Percentiles rank a stretch among this genome's conserved stretches.
Conservation (phyloP, 92 coral and sea anemone genomes). For the Metridium senile region DNA sequence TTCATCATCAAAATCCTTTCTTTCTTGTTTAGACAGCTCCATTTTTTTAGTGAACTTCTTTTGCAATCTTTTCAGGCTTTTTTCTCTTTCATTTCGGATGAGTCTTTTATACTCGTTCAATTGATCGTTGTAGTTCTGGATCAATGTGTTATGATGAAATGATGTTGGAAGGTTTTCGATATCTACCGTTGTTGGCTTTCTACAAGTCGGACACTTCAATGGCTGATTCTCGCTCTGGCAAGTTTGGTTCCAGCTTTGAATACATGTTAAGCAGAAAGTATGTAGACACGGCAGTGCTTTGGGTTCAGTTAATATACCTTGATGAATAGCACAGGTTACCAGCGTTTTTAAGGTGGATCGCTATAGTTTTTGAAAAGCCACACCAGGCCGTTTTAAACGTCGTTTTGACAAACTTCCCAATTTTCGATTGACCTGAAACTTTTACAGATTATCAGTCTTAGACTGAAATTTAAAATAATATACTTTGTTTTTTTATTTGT, state of each 20-base stretch:
- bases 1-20: neutral
- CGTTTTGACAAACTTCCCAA: too few relatives aligned
- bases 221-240: neutral
- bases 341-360: neutral
- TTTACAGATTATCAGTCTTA: too few relatives aligned
- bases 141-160: slow-evolving; percentile 5
- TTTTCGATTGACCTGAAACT: too few relatives aligned
- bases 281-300: slow-evolving; percentile 18
- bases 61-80: neutral
- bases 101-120: neutral
- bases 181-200: neutral
- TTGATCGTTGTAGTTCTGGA: neutral
- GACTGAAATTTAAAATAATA: too few relatives aligned
- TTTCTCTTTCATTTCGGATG: neutral
- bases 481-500: too few relatives aligned
- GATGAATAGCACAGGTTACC: neutral
- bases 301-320: neutral
- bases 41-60: neutral
- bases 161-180: slow-evolving; percentile 8
- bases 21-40: neutral
- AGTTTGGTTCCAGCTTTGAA: neutral
- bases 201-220: slow-evolving; percentile 6
- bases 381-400: too few relatives aligned
- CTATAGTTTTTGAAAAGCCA: too few relatives aligned
- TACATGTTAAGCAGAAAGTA: slow-evolving; percentile 7